Evolutionary conservation across 2,113 vertebrate species (phyloP), one percentile per base, ranked within the genome.

Genomic region (Symphodus melops): DNA sequence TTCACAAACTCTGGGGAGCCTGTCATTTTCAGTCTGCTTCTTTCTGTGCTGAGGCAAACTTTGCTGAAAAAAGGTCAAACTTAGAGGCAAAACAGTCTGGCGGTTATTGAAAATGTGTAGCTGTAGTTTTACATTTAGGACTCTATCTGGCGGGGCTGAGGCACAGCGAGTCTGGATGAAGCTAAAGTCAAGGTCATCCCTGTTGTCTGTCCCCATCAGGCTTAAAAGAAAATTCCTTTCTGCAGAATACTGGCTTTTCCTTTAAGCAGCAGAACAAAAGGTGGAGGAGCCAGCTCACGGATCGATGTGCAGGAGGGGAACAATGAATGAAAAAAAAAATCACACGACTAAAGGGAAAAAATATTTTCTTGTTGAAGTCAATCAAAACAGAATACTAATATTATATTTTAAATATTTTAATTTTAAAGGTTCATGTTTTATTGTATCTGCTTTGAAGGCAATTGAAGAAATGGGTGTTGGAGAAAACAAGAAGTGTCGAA

Each of bases 171-270:
- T 77, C 72, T 68, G 72, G 64, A 48, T 72, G 52, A 82, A 82
- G 85, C 75, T 85, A 79, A 91, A 87, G 64, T 74, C 84, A 86
- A 88, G 90, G 91, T 92, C 91, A 84, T 51, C 23, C 20, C 41
- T 59, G 73, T 72, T 88, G 87, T 92, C 84, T 77, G 73, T 88
- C 83, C 75, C 75, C 72, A 72, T 91, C 83, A 83, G 83, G 37
- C 48, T 74, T 76, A 55, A 81, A 75, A 84, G 86, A 87, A 92
- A 89, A 88, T 68, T 82, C 67, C 63, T 77, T 60, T 51, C 81
- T 77, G 60, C 56, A 69, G 84, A 89, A 78, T 59, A 72, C 59
- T 66, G 28, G 37, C 39, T 37, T 51, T 68, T 61, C 74, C 44
- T 78, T 68, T 73, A 74, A 80, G 63, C 71, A 56, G 82, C 54